These are phyloP conservation scores for Stichodactyla helianthus DNA, from an alignment of 64 coral and sea anemone species.

Conservation along the genomic window DNA sequence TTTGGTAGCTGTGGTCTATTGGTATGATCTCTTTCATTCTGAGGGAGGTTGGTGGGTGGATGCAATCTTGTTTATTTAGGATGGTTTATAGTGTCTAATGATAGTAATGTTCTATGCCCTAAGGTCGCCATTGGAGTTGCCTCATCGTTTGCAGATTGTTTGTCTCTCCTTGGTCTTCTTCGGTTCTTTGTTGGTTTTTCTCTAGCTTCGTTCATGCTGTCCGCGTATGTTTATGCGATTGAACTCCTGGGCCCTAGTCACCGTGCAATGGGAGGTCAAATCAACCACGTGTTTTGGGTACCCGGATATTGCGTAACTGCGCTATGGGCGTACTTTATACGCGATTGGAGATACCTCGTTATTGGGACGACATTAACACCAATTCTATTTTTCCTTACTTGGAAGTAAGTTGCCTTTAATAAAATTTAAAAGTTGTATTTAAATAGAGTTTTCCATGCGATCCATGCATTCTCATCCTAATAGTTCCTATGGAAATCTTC, in stretches of 20 bases:
- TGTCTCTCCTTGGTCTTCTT: conserved; percentile 54
- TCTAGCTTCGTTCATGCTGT: conserved; percentile 45
- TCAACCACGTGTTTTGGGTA: conserved; percentile 66
- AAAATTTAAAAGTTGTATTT: background rate
- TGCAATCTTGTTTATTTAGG: too few relatives aligned
- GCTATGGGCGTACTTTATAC: conserved; percentile 46
- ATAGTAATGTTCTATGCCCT: background rate
- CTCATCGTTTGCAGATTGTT: conserved; percentile 59
- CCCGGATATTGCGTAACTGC: conserved; percentile 46
- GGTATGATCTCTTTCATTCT: conserved; percentile 15
- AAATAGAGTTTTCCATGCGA: too few relatives aligned
- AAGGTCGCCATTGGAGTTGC: conserved; percentile 52
- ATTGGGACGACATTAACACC: conserved; percentile 40
- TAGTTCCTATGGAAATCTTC: too few relatives aligned
- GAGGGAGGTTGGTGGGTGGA: background rate
- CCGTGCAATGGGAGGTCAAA: conserved; percentile 65
- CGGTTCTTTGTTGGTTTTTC: conserved; percentile 64
- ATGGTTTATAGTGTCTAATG: too few relatives aligned
- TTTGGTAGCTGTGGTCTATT: conserved; percentile 35
- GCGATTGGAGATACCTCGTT: conserved; percentile 72
- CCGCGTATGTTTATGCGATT: conserved; percentile 56
- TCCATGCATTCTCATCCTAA: too few relatives aligned
- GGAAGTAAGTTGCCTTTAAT: conserved; percentile 44
- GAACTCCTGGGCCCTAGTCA: conserved; percentile 57
- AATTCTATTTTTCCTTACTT: conserved; percentile 48